A percentile compares a stretch with the other conserved stretches of the same genome.
Evolutionary conservation across 2,888 invertebrate genomes (phyloP).

Genomic region (Eupithecia vulgata): DNA sequence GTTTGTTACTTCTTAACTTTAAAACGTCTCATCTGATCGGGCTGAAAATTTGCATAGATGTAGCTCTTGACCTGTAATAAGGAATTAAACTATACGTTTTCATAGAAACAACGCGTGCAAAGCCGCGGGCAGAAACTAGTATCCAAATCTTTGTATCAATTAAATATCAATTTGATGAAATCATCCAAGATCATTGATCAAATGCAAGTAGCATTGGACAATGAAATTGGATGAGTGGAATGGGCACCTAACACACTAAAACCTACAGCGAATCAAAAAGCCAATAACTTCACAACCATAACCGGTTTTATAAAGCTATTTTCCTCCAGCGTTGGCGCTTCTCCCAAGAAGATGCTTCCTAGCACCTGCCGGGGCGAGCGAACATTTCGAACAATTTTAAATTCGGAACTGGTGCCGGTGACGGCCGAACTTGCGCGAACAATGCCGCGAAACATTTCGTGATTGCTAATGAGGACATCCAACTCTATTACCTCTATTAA

Average conservation of each 20-base stretch:
- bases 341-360: conserved; percentile 48
- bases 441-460: conserved; percentile 75
- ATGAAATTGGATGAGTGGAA: too few species aligned
- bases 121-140: too few species aligned
- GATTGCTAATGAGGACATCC: conserved; percentile 81
- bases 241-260: conserved; percentile 12
- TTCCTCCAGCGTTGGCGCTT: conserved; percentile 43
- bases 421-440: conserved; percentile 74
- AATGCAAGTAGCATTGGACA: too few species aligned
- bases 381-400: conserved; percentile 74
- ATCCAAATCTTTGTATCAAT: too few species aligned
- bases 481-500: conserved; percentile 62
- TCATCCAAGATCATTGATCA: too few species aligned
- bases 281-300: conserved; percentile 47
- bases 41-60: too few species aligned
- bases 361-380: conserved; percentile 66
- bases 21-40: too few species aligned
- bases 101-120: too few species aligned
- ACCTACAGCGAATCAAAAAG: conserved; percentile 28
- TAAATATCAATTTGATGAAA: too few species aligned
- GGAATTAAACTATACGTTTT: too few species aligned
- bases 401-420: conserved; percentile 70
- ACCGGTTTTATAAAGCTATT: conserved; percentile 58
- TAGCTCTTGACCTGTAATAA: too few species aligned
- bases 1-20: too few species aligned